A percentile compares a stretch with the other conserved stretches of the same genome.
Conservation (phyloP, 2,797 vertebrate species). For the Varecia variegata region DNA sequence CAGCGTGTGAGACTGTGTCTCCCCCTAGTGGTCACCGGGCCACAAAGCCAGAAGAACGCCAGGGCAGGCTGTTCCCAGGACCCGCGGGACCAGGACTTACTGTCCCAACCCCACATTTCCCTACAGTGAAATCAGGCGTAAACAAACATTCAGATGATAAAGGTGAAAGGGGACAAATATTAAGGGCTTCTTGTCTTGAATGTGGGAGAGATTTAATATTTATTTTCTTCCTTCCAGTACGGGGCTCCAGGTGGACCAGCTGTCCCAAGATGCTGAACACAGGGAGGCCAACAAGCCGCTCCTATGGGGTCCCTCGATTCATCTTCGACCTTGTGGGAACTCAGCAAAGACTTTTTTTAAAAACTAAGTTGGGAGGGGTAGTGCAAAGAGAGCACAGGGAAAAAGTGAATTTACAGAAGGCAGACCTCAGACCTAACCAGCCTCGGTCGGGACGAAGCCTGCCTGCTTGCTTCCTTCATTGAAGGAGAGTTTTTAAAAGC, state of each 20-base stretch:
- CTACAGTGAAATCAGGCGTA: neutral
- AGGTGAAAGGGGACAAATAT: neutral
- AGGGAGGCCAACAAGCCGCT: rapidly evolving
- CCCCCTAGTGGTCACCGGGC: slow-evolving; percentile 42
- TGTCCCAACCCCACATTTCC: neutral
- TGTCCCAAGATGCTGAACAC: rapidly evolving
- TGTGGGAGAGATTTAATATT: neutral
- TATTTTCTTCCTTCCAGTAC: neutral
- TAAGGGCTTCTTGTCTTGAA: neutral
- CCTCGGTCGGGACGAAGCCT: rapidly evolving
- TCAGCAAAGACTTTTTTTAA: neutral
- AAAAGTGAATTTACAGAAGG: neutral
- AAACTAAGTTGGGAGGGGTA: neutral
- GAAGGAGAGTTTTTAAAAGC: neutral
- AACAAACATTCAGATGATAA: neutral
- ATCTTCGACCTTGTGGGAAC: neutral
- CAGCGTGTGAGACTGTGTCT: neutral
- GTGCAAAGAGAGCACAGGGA: neutral
- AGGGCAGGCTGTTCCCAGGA: neutral
- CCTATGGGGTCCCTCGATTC: neutral
- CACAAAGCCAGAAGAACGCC: neutral
- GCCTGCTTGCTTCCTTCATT: neutral
- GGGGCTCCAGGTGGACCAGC: neutral
- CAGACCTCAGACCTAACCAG: neutral
- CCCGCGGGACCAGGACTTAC: rapidly evolving